Conservation (phyloP, 2,888 invertebrate species). For the Nomada goodeniana region DNA sequence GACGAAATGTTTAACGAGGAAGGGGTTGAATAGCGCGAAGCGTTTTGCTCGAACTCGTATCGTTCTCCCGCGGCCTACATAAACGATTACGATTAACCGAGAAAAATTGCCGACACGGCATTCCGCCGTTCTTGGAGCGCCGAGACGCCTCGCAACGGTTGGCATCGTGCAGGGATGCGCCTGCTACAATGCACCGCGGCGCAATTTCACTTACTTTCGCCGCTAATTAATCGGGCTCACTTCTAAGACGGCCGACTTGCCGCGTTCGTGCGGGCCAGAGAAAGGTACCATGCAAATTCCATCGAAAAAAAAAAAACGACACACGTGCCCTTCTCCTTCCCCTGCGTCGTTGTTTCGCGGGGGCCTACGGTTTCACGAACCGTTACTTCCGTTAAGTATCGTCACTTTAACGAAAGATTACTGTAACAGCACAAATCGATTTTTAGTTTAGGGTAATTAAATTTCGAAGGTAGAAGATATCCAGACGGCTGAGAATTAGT, state of each 20-base stretch:
- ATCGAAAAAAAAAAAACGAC: slow-evolving; percentile 44
- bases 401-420: slow-evolving; percentile 11
- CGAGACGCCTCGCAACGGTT: background rate
- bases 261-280: slow-evolving; percentile 38
- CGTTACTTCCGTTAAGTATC: slow-evolving; percentile 50
- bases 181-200: slow-evolving; percentile 45
- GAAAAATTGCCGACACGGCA: slow-evolving; percentile 16
- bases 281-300: slow-evolving; percentile 57
- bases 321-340: slow-evolving; percentile 26
- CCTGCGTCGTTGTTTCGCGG: slow-evolving; percentile 9
- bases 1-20: slow-evolving; percentile 13
- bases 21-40: slow-evolving; percentile 34
- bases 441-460: too few species aligned
- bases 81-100: slow-evolving; percentile 51
- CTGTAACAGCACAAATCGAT: too few species aligned
- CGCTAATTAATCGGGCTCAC: slow-evolving; percentile 73
- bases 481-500: too few species aligned
- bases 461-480: too few species aligned
- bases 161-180: slow-evolving; percentile 41
- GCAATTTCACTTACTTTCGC: slow-evolving; percentile 77
- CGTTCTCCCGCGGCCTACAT: slow-evolving; percentile 45
- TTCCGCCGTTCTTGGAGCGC: slow-evolving; percentile 1
- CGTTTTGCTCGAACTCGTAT: slow-evolving; percentile 2
- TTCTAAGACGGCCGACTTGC: slow-evolving; percentile 49
- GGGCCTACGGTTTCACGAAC: slow-evolving; percentile 22